phyloP scores from a whole-genome alignment of 2,888 invertebrate species.

The Thereva nobilitata region DNA sequence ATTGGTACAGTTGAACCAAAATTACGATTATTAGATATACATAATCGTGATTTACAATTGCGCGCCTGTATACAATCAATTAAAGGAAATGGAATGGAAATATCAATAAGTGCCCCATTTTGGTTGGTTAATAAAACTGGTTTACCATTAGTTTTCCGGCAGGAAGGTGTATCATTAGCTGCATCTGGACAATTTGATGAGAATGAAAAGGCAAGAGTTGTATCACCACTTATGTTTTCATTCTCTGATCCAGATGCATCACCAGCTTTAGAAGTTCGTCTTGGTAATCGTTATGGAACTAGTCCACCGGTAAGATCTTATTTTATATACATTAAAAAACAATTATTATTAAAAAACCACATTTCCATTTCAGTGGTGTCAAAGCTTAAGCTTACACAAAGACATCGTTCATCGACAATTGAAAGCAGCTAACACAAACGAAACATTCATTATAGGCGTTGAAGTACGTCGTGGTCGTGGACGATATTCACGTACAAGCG shows the following conservation, averaged over 20 bases:
- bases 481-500: slow-evolving; percentile 85
- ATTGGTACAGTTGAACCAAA: slow-evolving; percentile 66
- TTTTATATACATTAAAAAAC: background rate
- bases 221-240: slow-evolving; percentile 90
- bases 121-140: slow-evolving; percentile 98
- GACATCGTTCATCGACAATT: slow-evolving; percentile 72
- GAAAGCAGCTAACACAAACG: slow-evolving; percentile 58
- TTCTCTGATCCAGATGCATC: slow-evolving; percentile 88
- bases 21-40: slow-evolving; percentile 75
- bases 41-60: slow-evolving; percentile 74
- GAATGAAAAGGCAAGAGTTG: slow-evolving; percentile 91
- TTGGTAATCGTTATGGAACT: slow-evolving; percentile 69
- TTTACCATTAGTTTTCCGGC: slow-evolving; percentile 91
- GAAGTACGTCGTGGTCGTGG: slow-evolving; percentile 87
- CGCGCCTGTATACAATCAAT: slow-evolving; percentile 67
- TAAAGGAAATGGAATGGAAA: slow-evolving; percentile 68
- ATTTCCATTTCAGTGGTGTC: slow-evolving; percentile 71
- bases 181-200: slow-evolving; percentile 92
- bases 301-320: slow-evolving; percentile 60
- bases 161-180: slow-evolving; percentile 77
- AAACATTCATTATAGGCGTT: slow-evolving; percentile 75
- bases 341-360: background rate
- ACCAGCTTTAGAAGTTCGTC: slow-evolving; percentile 74
- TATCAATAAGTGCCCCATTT: slow-evolving; percentile 80
- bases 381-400: slow-evolving; percentile 81